Percentiles rank a stretch among this genome's conserved stretches.
Evolutionary conservation across 2,888 invertebrate species (phyloP).

Genomic region (Cephus spinipes): DNA sequence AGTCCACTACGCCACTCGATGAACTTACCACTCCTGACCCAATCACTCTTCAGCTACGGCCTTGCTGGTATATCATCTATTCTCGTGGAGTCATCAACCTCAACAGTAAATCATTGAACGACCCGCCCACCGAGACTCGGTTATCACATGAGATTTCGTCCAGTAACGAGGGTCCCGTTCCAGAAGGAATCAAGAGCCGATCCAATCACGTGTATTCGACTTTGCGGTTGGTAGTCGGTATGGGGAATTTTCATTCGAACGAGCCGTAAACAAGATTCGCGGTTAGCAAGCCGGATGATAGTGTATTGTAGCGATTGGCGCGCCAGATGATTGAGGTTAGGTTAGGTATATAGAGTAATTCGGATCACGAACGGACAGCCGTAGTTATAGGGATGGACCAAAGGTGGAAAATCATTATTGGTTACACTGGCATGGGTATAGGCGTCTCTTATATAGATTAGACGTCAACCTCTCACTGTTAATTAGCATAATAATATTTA

Average conservation of each 20-base stretch:
- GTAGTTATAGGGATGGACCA: neutral
- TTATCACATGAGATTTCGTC: neutral
- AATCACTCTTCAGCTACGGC: neutral
- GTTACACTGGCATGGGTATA: neutral
- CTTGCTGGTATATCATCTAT: neutral
- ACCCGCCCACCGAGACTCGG: neutral
- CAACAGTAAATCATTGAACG: neutral
- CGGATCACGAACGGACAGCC: neutral
- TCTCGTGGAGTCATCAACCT: neutral
- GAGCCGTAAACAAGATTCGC: neutral
- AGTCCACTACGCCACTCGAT: neutral
- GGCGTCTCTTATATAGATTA: conserved; percentile 49
- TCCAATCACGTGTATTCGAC: neutral
- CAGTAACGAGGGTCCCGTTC: neutral
- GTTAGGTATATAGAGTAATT: neutral
- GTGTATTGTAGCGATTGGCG: too few relatives aligned
- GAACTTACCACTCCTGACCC: neutral
- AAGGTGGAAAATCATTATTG: neutral
- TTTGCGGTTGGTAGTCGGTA: neutral
- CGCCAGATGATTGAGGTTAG: neutral
- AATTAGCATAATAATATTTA: conserved; percentile 58
- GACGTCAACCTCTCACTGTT: conserved; percentile 53
- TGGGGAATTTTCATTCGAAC: neutral
- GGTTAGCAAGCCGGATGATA: neutral
- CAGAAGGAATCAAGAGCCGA: neutral